Conservation (phyloP, 2,888 invertebrate genomes). For the Liodrosophila aerea region DNA sequence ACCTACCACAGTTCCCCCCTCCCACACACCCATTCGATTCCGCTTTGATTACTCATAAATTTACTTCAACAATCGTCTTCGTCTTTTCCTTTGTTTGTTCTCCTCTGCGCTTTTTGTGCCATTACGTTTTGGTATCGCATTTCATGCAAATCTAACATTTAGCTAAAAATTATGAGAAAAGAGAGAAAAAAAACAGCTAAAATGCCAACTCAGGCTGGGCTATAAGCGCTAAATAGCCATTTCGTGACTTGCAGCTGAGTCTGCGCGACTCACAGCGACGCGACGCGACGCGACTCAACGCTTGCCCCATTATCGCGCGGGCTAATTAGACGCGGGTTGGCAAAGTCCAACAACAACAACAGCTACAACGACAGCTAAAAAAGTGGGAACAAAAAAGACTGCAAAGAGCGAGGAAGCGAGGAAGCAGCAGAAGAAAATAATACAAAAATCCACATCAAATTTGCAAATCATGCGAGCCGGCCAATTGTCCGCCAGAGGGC, state of each 20-base stretch:
- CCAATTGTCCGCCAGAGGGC: slow-evolving; percentile 21
- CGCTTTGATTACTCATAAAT: slow-evolving; percentile 7
- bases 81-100: not conserved
- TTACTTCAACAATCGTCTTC: slow-evolving; percentile 2
- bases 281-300: slow-evolving; percentile 11
- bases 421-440: slow-evolving; percentile 22
- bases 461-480: slow-evolving; percentile 60
- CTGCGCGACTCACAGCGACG: slow-evolving; percentile 52
- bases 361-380: too few relatives aligned
- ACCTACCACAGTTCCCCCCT: not conserved
- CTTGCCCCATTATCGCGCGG: slow-evolving; percentile 55
- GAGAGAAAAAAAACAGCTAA: slow-evolving; percentile 33
- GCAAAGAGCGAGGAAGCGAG: not conserved
- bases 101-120: not conserved
- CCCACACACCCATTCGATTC: slow-evolving; percentile 6
- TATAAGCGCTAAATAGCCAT: slow-evolving; percentile 62
- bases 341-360: not conserved
- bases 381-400: not conserved
- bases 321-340: slow-evolving; percentile 61
- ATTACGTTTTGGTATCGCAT: slow-evolving; percentile 40
- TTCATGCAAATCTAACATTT: slow-evolving; percentile 72
- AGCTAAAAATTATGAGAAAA: slow-evolving; percentile 45
- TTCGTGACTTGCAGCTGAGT: slow-evolving; percentile 75
- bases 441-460: slow-evolving; percentile 61
- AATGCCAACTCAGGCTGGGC: slow-evolving; percentile 60